Conservation (phyloP, 2,113 vertebrate genomes). For the Glaucomys volans region DNA sequence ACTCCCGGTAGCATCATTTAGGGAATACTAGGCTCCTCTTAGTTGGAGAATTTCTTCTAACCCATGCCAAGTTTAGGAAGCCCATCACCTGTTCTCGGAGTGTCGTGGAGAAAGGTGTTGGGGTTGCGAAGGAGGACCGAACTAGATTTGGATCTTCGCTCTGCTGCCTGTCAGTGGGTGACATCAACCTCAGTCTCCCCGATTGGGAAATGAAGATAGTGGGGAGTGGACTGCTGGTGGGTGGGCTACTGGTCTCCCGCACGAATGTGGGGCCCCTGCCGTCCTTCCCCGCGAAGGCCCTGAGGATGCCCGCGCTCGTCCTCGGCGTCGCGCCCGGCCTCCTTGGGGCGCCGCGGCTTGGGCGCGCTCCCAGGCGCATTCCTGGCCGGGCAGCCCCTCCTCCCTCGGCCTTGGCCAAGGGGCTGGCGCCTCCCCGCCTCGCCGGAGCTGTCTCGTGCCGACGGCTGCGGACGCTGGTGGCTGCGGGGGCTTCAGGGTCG, state of each 20-base stretch:
- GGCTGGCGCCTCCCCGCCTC: slow-evolving; percentile 71
- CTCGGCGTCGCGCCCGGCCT: slow-evolving; percentile 61
- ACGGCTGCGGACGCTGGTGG: slow-evolving; percentile 51
- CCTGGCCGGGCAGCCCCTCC: slow-evolving; percentile 75
- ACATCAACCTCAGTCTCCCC: neutral
- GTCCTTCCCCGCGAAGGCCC: neutral
- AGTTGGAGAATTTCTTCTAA: neutral
- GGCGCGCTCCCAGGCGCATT: slow-evolving; percentile 79
- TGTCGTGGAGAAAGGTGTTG: neutral
- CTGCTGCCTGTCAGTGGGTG: neutral
- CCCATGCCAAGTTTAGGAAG: neutral
- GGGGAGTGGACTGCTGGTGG: neutral
- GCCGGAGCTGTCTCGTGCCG: slow-evolving; percentile 20
- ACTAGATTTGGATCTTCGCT: neutral
- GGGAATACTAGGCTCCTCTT: neutral
- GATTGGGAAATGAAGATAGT: neutral
- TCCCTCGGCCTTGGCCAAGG: slow-evolving; percentile 59
- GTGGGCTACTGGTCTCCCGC: neutral
- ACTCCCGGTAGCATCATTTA: neutral
- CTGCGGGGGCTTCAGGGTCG: neutral
- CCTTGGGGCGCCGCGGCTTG: slow-evolving; percentile 65
- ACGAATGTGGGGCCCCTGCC: neutral
- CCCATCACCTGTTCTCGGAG: neutral
- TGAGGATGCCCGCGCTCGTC: slow-evolving; percentile 51
- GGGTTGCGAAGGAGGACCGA: neutral